Base-by-base conservation (phyloP, 2,797 vertebrate genomes). In the Diplodus puntazzo region DNA sequence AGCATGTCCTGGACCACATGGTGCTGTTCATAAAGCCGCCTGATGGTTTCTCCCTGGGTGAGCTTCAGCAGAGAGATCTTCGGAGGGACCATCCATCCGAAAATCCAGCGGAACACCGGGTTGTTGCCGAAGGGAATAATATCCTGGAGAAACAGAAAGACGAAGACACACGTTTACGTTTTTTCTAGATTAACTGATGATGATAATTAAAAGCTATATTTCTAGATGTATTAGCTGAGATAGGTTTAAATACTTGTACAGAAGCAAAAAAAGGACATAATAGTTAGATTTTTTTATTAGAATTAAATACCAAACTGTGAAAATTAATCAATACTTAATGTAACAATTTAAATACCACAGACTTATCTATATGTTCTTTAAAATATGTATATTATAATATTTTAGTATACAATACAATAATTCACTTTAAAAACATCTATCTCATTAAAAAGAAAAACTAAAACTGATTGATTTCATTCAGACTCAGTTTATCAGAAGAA, bases 91-190 rank as follows among this genome's bases (percentile, higher is more conserved):
- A 99, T 97, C 98, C 98, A 99, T 18, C 98, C 98, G 18, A 99
- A 98, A 23, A 98, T 84, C 92, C 96, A 98, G 63, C 98, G 97
- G 85, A 99, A 99, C 75, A 97, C 10, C 0, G 96, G 96, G 88
- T 98, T 97, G 89, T 99, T 99, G 73, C 98, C 98, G 6, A 99
- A 99, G 2, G 98, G 98, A 87, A 99, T 99, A 23, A 99, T 99
- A 53, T 99, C 98, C 98, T 99, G 85, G 5, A 78, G 52, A 46
- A n/a, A 39, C 16, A 39, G 16, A 62, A 0, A 27, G 5, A 39
- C 39, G 9, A 1, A 27, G 4, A 27, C 4, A 4, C 27, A 4
- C 27, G 4, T 0, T 30, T 10, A 7, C 0, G 4, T 27, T 27
- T 43, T 42, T 60, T 42, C 20, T 7, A 42, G 11, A 21, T 60